Evolutionary conservation across 2,113 vertebrate genomes (phyloP).

Genomic region (Petromus typicus): DNA sequence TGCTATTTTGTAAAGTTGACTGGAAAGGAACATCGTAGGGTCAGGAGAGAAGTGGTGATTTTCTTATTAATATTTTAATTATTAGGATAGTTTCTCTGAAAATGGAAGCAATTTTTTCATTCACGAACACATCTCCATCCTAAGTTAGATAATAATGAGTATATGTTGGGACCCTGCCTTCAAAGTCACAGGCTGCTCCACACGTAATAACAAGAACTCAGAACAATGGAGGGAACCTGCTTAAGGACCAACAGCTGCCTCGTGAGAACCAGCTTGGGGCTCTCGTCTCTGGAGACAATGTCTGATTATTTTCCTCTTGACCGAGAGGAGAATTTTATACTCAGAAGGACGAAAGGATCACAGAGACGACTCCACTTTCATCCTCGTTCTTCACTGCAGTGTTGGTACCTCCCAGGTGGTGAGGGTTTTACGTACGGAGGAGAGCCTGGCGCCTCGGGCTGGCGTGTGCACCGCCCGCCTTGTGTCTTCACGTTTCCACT

Average conservation of each 20-base stretch:
- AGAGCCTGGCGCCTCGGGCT: rapidly evolving
- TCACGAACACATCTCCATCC: background rate
- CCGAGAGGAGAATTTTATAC: background rate
- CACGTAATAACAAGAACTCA: background rate
- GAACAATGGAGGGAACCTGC: background rate
- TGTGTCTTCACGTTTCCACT: background rate
- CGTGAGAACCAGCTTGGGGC: background rate
- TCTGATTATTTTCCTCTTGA: background rate
- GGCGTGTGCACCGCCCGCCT: rapidly evolving
- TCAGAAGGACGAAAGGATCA: background rate
- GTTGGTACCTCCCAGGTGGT: rapidly evolving
- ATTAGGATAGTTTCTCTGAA: background rate
- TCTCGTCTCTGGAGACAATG: rapidly evolving
- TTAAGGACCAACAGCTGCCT: background rate
- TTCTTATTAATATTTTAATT: background rate
- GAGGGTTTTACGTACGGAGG: rapidly evolving
- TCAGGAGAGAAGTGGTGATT: no score
- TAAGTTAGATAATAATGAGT: background rate
- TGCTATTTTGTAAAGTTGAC: rapidly evolving
- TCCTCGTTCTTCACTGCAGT: background rate
- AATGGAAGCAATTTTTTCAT: background rate
- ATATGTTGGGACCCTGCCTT: background rate
- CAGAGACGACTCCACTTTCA: background rate
- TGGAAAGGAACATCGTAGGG: background rate
- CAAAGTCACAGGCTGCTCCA: background rate